A percentile compares a stretch with the other conserved stretches of the same genome.
Conservation (phyloP, 2,888 invertebrate genomes). For the Lottia gigantea region DNA sequence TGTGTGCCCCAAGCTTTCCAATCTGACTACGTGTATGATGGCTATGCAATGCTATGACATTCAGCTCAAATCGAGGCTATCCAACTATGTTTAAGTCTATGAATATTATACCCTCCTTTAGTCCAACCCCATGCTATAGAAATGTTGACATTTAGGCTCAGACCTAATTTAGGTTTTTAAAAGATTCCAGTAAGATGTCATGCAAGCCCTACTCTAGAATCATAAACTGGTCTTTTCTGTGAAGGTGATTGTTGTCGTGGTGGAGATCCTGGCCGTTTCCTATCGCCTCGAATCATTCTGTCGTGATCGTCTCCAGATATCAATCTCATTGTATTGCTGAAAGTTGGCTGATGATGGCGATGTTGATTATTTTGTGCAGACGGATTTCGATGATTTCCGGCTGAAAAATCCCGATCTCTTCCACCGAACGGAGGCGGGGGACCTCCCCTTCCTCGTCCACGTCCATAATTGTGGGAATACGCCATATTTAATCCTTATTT, state of each 20-base stretch:
- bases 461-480: background rate
- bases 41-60: too few species aligned
- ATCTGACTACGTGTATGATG: too few species aligned
- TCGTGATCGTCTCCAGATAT: background rate
- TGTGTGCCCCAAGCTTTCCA: too few species aligned
- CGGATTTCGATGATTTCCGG: background rate
- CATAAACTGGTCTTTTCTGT: constrained; percentile 4
- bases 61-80: too few species aligned
- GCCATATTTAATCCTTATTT: background rate
- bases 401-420: background rate
- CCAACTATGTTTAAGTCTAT: too few species aligned
- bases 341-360: background rate
- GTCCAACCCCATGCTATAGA: too few species aligned
- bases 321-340: background rate
- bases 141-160: too few species aligned
- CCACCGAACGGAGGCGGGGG: background rate
- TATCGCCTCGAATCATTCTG: background rate
- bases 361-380: background rate
- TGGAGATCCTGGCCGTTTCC: background rate
- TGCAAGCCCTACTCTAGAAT: constrained; percentile 3
- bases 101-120: too few species aligned
- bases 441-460: background rate
- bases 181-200: too few species aligned
- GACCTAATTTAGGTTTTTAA: too few species aligned
- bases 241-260: background rate